A percentile compares a stretch with the other conserved stretches of the same genome.
phyloP scores from a whole-genome alignment of 37 sponge, comb jelly and placozoan species.

The Eunapius fragilis region DNA sequence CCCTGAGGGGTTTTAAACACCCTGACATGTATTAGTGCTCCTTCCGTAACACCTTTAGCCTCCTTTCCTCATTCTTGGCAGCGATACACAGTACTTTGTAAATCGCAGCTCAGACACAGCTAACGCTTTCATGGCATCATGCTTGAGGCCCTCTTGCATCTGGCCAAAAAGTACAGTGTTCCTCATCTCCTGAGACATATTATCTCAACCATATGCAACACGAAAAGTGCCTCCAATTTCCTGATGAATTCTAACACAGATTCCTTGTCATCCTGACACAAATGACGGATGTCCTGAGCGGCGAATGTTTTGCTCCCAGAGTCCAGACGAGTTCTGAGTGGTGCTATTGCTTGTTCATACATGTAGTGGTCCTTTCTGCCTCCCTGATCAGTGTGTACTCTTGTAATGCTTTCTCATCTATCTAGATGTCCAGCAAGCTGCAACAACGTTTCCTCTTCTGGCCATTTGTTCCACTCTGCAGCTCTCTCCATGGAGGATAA shows the following conservation, averaged over 20 bases:
- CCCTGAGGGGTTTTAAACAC: neutral
- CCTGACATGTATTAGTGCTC: neutral
- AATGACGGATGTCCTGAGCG: slow-evolving; percentile 24
- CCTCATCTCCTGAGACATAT: slow-evolving; percentile 1
- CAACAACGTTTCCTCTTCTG: slow-evolving; percentile 16
- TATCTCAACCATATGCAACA: neutral
- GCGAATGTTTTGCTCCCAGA: slow-evolving; percentile 7
- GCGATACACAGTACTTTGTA: slow-evolving; percentile 13
- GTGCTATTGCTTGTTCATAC: neutral
- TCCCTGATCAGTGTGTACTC: slow-evolving; percentile 1
- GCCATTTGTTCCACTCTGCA: slow-evolving; percentile 19
- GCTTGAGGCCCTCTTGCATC: slow-evolving; percentile 22
- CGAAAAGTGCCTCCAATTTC: neutral
- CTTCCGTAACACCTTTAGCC: slow-evolving; percentile 18
- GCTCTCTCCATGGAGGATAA: slow-evolving; percentile 6
- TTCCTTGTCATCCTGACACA: slow-evolving; percentile 1
- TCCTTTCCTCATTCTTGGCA: slow-evolving; percentile 23
- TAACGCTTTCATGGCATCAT: neutral
- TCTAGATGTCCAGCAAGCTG: slow-evolving; percentile 28
- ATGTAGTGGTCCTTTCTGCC: neutral
- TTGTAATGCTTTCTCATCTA: slow-evolving; percentile 11
- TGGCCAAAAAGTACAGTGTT: slow-evolving; percentile 22
- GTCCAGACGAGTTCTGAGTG: slow-evolving; percentile 13
- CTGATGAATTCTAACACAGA: slow-evolving; percentile 27
- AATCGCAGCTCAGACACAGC: slow-evolving; percentile 20